phyloP scores from a whole-genome alignment of 2,888 invertebrate genomes.

The Hirudinaria manillensis region DNA sequence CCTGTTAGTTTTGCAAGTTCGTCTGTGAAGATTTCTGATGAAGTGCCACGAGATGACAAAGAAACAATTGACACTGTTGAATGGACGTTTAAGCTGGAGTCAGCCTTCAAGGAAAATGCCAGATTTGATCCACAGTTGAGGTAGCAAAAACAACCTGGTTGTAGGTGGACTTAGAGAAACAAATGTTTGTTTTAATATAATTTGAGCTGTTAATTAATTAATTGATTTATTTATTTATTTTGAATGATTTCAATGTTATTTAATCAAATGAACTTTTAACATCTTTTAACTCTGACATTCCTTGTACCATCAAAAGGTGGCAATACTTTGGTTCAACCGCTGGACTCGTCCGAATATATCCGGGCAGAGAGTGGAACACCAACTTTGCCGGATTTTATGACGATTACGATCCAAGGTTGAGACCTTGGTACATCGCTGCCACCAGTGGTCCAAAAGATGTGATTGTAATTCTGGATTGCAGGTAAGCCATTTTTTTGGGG shows the following conservation, averaged over 20 bases:
- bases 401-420: slow-evolving; percentile 53
- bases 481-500: slow-evolving; percentile 41
- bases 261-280: not conserved
- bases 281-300: not conserved
- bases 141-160: slow-evolving; percentile 37
- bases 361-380: slow-evolving; percentile 55
- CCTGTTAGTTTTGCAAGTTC: slow-evolving; percentile 49
- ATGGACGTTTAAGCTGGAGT: slow-evolving; percentile 50
- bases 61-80: slow-evolving; percentile 49
- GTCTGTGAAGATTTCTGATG: slow-evolving; percentile 54
- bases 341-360: slow-evolving; percentile 52
- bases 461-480: slow-evolving; percentile 54
- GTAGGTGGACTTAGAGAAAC: not conserved
- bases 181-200: too few relatives aligned
- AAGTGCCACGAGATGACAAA: slow-evolving; percentile 51
- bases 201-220: not conserved
- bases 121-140: slow-evolving; percentile 48
- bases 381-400: slow-evolving; percentile 56
- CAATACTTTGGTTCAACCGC: slow-evolving; percentile 55
- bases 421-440: slow-evolving; percentile 56
- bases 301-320: slow-evolving; percentile 46
- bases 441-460: slow-evolving; percentile 56
- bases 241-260: not conserved
- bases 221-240: slow-evolving; percentile 3
- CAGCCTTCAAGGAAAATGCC: slow-evolving; percentile 49